Conservation (phyloP, 2,888 invertebrate species). For the Mimas tiliae region DNA sequence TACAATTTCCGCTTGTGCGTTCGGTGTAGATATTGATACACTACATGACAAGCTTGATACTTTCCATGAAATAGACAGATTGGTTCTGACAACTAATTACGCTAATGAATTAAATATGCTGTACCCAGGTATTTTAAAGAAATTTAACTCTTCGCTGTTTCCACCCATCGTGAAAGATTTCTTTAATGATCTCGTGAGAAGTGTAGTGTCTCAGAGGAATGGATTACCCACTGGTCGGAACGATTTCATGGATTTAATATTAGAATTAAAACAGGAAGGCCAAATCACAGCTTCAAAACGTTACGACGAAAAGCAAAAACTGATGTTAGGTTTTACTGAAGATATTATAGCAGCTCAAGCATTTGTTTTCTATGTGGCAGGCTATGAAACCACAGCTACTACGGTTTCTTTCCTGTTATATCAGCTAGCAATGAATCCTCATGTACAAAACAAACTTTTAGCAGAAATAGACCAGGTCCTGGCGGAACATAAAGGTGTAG, state of each 20-base stretch:
- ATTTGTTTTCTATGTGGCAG: constrained; percentile 71
- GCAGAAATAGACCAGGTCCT: constrained; percentile 57
- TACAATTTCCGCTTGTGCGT: constrained; percentile 54
- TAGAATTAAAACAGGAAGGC: constrained; percentile 51
- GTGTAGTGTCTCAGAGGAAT: constrained; percentile 49
- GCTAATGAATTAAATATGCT: constrained; percentile 51
- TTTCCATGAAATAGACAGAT: constrained; percentile 38
- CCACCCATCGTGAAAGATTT: constrained; percentile 44
- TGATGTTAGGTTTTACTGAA: constrained; percentile 51
- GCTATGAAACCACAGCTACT: constrained; percentile 73
- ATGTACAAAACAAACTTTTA: constrained; percentile 61
- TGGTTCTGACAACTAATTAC: constrained; percentile 36
- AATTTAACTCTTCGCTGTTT: constrained; percentile 45
- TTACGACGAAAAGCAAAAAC: constrained; percentile 33
- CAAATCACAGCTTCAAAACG: constrained; percentile 40
- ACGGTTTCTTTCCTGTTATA: constrained; percentile 62
- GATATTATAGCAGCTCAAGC: constrained; percentile 65
- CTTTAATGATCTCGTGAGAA: constrained; percentile 47
- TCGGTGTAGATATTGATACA: constrained; percentile 53
- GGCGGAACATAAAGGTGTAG: constrained; percentile 49
- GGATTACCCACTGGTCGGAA: constrained; percentile 49
- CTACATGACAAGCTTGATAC: constrained; percentile 36
- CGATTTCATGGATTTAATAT: constrained; percentile 61
- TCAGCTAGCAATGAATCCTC: constrained; percentile 60
- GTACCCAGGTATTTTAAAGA: constrained; percentile 55